These are phyloP conservation scores for Halocynthia roretzi DNA, from an alignment of 23 tunicate species.

Conservation along the genomic window DNA sequence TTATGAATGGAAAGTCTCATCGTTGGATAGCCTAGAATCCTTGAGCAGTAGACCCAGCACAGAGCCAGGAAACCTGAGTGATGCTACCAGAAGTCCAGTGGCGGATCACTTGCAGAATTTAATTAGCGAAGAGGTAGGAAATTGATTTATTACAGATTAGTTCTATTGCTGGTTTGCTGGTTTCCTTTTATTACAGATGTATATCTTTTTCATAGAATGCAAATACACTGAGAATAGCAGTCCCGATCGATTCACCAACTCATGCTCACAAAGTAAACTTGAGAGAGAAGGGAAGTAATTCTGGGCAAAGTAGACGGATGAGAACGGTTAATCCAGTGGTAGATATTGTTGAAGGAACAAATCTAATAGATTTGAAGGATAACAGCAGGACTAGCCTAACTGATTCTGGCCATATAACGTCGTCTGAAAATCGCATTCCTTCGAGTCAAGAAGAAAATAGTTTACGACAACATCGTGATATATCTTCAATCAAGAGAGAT, in stretches of 20 bases:
- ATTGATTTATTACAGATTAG: too few species aligned
- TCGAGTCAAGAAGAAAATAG: conserved; percentile 10
- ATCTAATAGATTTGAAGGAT: neutral
- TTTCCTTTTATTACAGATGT: neutral
- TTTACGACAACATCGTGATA: neutral
- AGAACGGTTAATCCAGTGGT: conserved; percentile 9
- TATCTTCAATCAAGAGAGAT: conserved; percentile 6
- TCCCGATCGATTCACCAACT: conserved; percentile 1
- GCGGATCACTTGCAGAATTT: too few species aligned
- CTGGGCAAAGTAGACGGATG: neutral
- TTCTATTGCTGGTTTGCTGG: neutral
- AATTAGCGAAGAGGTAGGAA: too few species aligned
- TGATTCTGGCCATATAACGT: conserved; percentile 17
- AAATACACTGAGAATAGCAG: conserved; percentile 14
- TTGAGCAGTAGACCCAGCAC: conserved; percentile 5
- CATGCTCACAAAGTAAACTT: conserved; percentile 1
- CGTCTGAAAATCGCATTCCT: conserved; percentile 2
- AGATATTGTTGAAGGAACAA: conserved; percentile 14
- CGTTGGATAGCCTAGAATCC: conserved; percentile 71
- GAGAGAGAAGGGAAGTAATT: neutral
- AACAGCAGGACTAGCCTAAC: conserved; percentile 21
- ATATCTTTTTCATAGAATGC: conserved; percentile 8
- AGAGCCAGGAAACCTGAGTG: neutral
- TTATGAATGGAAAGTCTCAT: conserved; percentile 68
- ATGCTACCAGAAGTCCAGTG: conserved; percentile 6